Conservation (phyloP, 2,113 vertebrate genomes). For the Chrysochloris asiatica region DNA sequence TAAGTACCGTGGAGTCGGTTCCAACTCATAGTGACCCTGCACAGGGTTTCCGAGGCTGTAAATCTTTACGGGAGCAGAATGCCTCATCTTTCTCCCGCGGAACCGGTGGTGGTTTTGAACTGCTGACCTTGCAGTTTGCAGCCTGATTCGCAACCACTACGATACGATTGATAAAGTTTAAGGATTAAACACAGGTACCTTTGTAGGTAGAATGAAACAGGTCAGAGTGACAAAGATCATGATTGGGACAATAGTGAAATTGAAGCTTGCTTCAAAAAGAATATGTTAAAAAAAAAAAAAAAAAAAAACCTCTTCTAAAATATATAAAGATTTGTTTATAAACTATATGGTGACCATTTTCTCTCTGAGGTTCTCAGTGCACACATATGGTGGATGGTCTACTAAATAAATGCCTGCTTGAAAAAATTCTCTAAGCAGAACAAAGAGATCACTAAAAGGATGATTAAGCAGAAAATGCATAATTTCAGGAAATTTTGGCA, state of each 20-base stretch:
- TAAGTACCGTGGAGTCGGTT: too few species aligned
- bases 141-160: too few species aligned
- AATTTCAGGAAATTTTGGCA: neutral
- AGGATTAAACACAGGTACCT: neutral
- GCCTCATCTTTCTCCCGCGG: too few species aligned
- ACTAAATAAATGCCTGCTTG: slow-evolving; percentile 8
- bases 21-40: too few species aligned
- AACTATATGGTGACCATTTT: slow-evolving; percentile 18
- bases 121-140: too few species aligned
- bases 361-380: neutral
- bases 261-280: too few species aligned
- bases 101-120: too few species aligned
- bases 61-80: too few species aligned
- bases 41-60: too few species aligned
- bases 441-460: slow-evolving; percentile 41
- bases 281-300: slow-evolving; percentile 10
- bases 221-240: neutral
- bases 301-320: slow-evolving; percentile 25
- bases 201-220: neutral
- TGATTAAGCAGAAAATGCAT: neutral
- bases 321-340: slow-evolving; percentile 39
- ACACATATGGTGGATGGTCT: slow-evolving; percentile 33
- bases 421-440: neutral
- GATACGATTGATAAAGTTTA: neutral
- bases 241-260: neutral